Base-by-base conservation (phyloP, 2,888 invertebrate genomes). In the Zeuzera pyrina region DNA sequence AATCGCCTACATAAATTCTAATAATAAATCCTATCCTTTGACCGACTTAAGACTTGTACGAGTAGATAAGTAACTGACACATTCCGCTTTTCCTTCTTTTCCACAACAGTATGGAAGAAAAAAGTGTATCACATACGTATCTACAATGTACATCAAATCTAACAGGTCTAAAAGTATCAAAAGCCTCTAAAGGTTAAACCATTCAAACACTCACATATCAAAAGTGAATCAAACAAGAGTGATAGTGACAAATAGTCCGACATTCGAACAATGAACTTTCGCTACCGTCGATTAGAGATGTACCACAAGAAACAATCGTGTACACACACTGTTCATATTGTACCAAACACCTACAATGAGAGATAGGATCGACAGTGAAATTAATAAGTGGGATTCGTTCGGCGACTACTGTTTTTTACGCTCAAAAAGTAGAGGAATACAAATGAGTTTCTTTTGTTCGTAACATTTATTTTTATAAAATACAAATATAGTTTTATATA, bases 281-380 rank as follows among this genome's bases (percentile, higher is more conserved):
- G 43, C 52, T 52, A 41, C 47, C 22, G 15, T 28, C 31, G 33
- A 33, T 36, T 30, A 33, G 29, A 33, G 21, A 26, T 14, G 27
- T 21, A 37, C 43, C 41, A 47, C 43, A 41, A 15, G 34, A 27
- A 29, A 29, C 29, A 19, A 25, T 29, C 24, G 29, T 19, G 12
- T 11, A 8, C 11, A 23, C 27, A 22, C 13, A 23, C 29, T 15
- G 12, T 23, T 23, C 24, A 14, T 29, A 19, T 25, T 14, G 30
- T 24, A 24, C 29, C 26, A 27, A 36, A 49, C 54, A 45, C 59
- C 56, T 54, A 57, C 54, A 39, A 29, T 29, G 15, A 12, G 12
- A 48, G 66, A 66, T 65, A 59, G 46, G 37, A 68, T 67, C 66
- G 48, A 42, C 44, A 35, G 33, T 27, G 35, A 53, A 56, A 65